Conservation (phyloP, 2,113 vertebrate genomes). For the Leucoraja erinaceus region DNA sequence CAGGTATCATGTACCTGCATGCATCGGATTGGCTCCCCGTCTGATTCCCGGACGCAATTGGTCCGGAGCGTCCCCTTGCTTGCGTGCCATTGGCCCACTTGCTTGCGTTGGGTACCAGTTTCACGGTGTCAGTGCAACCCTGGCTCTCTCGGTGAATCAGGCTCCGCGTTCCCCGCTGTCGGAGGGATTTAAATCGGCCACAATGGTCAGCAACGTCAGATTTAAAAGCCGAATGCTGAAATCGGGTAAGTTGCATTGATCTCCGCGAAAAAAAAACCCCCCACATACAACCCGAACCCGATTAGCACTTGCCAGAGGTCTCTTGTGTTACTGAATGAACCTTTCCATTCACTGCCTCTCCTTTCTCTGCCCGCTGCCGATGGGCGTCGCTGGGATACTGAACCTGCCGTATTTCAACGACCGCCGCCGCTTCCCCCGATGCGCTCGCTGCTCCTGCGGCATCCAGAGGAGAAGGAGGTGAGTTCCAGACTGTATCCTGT, state of each 20-base stretch:
- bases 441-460: background rate
- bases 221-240: slow-evolving; percentile 38
- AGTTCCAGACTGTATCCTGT: background rate
- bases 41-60: background rate
- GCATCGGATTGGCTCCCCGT: background rate
- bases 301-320: background rate
- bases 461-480: slow-evolving; percentile 34
- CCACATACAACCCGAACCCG: no score
- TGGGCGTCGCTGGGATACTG: slow-evolving; percentile 36
- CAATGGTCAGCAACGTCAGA: slow-evolving; percentile 36
- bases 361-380: slow-evolving; percentile 36
- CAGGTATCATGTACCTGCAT: background rate
- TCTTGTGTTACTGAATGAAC: background rate
- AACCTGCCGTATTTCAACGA: slow-evolving; percentile 5
- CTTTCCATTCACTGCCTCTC: slow-evolving; percentile 25
- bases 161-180: background rate
- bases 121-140: slow-evolving; percentile 14
- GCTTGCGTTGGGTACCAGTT: slow-evolving; percentile 32
- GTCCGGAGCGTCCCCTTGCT: background rate
- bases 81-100: background rate
- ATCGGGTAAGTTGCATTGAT: slow-evolving; percentile 32
- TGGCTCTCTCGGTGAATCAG: slow-evolving; percentile 15
- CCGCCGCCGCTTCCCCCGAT: background rate
- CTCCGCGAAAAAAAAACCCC: background rate
- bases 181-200: slow-evolving; percentile 28